These are phyloP conservation scores for Ctenicera cuprea DNA, from an alignment of 2,888 invertebrate species.

Conservation along the genomic window DNA sequence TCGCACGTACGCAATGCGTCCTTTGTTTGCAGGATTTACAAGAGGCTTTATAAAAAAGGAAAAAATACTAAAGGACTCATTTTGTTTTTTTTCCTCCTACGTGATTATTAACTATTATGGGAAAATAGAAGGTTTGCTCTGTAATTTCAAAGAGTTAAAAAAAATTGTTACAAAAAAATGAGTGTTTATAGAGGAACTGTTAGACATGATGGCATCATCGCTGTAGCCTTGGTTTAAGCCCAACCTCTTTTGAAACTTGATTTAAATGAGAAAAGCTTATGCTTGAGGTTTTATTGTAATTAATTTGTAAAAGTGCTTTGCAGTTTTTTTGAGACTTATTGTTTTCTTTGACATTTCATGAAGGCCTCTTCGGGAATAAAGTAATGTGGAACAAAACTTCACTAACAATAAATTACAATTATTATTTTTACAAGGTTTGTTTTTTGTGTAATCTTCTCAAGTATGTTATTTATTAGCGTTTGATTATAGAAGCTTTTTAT, in stretches of 20 bases:
- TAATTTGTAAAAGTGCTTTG: not conserved
- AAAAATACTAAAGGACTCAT: conserved; percentile 1
- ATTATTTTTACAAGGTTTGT: too few relatives aligned
- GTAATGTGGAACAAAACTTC: too few relatives aligned
- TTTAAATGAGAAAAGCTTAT: conserved; percentile 25
- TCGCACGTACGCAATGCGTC: conserved; percentile 44
- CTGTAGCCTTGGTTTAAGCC: conserved; percentile 26
- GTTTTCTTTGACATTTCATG: not conserved
- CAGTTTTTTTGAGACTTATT: not conserved
- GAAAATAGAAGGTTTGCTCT: not conserved
- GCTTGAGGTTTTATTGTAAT: not conserved
- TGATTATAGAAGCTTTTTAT: too few relatives aligned
- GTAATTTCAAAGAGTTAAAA: not conserved
- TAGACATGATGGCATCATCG: conserved; percentile 30
- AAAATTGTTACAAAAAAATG: not conserved
- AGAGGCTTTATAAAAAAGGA: conserved; percentile 22
- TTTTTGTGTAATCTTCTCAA: too few relatives aligned
- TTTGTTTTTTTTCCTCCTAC: not conserved
- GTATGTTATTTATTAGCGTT: too few relatives aligned
- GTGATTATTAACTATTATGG: not conserved
- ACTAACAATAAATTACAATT: too few relatives aligned
- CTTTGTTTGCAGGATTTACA: conserved; percentile 45
- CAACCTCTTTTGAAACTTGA: conserved; percentile 24
- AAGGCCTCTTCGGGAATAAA: too few relatives aligned
- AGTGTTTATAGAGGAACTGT: conserved; percentile 3